Conservation (phyloP, 2,113 vertebrate genomes). For the Lophochroa leadbeateri region DNA sequence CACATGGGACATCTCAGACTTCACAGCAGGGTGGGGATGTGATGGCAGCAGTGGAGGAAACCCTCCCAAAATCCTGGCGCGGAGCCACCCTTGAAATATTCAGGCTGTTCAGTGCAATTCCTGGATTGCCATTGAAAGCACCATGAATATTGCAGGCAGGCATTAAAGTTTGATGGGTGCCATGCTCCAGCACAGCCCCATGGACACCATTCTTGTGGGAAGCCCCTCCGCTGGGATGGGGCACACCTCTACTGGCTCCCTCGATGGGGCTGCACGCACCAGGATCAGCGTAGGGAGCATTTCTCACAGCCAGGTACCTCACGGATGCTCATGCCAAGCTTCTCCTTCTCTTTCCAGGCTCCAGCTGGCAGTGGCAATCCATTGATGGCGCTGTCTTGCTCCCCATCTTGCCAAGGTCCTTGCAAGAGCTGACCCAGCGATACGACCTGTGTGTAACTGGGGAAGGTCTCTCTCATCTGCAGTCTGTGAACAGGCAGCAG, state of each 20-base stretch:
- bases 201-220: rapidly evolving
- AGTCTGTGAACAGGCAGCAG: constrained; percentile 19
- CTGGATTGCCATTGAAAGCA: background rate
- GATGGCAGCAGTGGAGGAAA: rapidly evolving
- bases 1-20: rapidly evolving
- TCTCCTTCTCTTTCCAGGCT: constrained; percentile 56
- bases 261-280: background rate
- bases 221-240: rapidly evolving
- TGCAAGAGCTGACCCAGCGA: constrained; percentile 67
- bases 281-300: rapidly evolving
- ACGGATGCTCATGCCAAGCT: rapidly evolving
- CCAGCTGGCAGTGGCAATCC: constrained; percentile 85
- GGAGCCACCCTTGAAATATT: constrained; percentile 37
- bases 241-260: rapidly evolving
- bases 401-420: constrained; percentile 68
- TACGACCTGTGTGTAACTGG: constrained; percentile 92
- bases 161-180: constrained; percentile 42
- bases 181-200: background rate
- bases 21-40: rapidly evolving
- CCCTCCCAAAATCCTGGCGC: background rate
- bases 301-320: background rate
- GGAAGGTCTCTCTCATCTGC: constrained; percentile 85
- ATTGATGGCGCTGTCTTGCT: constrained; percentile 77
- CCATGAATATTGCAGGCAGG: constrained; percentile 52
- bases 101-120: background rate